Evolutionary conservation across 2,113 vertebrate genomes (phyloP).

Genomic region (Calonectris borealis): DNA sequence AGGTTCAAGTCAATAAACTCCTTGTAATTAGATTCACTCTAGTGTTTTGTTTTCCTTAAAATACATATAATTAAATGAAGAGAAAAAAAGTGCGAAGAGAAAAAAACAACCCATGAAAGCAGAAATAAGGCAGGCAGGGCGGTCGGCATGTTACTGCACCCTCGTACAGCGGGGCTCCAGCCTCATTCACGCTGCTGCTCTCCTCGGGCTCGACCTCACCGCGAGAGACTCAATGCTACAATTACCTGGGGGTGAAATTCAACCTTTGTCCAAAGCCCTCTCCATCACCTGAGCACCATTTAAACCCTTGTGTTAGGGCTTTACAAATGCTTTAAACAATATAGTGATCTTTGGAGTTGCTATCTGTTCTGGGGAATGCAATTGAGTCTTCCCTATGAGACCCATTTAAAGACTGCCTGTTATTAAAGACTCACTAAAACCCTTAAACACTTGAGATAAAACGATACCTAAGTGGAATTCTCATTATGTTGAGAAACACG

Average conservation of each 20-base stretch:
- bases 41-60: conserved; percentile 12
- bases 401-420: background rate
- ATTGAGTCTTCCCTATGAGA: background rate
- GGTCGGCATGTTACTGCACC: background rate
- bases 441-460: background rate
- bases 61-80: background rate
- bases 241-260: background rate
- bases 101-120: background rate
- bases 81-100: background rate
- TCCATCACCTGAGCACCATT: background rate
- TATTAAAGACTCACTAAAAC: conserved; percentile 6
- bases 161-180: rapidly evolving
- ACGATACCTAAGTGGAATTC: background rate
- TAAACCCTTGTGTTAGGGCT: background rate
- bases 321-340: background rate
- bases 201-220: background rate
- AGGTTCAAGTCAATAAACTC: conserved; percentile 21
- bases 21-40: background rate
- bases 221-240: rapidly evolving
- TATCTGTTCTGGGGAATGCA: background rate
- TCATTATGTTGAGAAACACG: background rate
- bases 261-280: background rate
- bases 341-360: background rate
- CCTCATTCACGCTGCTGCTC: rapidly evolving
- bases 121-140: background rate